Percentiles rank a stretch among this genome's conserved stretches.
phyloP scores from a whole-genome alignment of 2,113 vertebrate genomes.

The Hippocampus guttulatus region DNA sequence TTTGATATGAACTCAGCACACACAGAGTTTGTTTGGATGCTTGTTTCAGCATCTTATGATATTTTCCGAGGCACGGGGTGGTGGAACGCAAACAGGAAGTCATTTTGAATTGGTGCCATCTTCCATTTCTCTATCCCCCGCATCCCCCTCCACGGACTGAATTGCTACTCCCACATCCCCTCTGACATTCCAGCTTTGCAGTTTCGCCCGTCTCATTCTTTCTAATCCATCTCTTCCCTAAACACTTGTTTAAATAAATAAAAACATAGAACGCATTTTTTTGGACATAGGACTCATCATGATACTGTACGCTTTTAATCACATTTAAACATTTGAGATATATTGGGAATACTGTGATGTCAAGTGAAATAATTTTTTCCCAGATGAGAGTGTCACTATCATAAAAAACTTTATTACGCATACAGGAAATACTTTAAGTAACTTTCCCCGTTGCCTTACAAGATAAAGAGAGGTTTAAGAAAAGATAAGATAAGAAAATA shows the following conservation, averaged over 20 bases:
- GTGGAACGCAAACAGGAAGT: slow-evolving; percentile 35
- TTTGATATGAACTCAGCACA: neutral
- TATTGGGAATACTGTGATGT: too few species aligned
- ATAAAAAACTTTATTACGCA: too few species aligned
- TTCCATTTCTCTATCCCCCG: slow-evolving; percentile 61
- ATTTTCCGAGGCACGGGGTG: neutral
- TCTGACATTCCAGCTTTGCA: slow-evolving; percentile 60
- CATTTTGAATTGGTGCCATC: slow-evolving; percentile 74
- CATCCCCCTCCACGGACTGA: too few species aligned
- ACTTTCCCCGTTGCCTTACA: too few species aligned
- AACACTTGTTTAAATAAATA: slow-evolving; percentile 22
- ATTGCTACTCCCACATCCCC: slow-evolving; percentile 76
- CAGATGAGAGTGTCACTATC: too few species aligned
- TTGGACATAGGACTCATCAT: neutral
- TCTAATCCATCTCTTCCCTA: slow-evolving; percentile 22
- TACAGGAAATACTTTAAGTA: too few species aligned
- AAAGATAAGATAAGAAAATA: too few species aligned
- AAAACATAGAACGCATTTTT: slow-evolving; percentile 40
- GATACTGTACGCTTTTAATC: neutral
- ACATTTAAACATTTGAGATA: too few species aligned
- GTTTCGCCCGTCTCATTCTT: slow-evolving; percentile 12
- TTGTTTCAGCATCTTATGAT: neutral
- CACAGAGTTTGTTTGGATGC: neutral
- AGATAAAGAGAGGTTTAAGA: too few species aligned
- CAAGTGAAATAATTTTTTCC: too few species aligned